phyloP scores from a whole-genome alignment of 2,888 invertebrate genomes.

The Polydrusus pterygomalis region DNA sequence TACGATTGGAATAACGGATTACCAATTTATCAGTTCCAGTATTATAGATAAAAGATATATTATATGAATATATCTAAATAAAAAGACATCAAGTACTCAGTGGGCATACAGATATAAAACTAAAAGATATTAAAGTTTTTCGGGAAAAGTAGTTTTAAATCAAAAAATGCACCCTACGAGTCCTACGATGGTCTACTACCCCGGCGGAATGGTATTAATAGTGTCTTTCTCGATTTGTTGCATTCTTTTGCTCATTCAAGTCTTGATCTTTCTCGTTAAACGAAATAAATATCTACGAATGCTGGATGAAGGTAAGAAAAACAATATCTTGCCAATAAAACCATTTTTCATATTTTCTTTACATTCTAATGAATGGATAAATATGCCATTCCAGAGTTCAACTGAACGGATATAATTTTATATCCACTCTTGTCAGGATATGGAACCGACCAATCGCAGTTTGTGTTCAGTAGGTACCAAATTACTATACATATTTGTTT shows the following conservation, averaged over 20 bases:
- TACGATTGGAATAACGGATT: too few species aligned
- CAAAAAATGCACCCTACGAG: not conserved
- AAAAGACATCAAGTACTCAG: not conserved
- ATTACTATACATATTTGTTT: too few species aligned
- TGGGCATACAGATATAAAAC: too few species aligned
- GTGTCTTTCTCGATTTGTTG: constrained; percentile 2
- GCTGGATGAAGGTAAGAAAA: constrained; percentile 60
- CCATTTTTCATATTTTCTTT: too few species aligned
- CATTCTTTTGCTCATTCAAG: constrained; percentile 23
- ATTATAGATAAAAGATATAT: not conserved
- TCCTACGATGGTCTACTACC: not conserved
- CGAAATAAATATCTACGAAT: constrained; percentile 56
- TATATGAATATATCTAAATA: not conserved
- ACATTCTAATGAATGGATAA: too few species aligned
- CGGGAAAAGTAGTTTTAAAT: not conserved
- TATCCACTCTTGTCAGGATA: too few species aligned
- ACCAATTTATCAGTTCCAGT: not conserved
- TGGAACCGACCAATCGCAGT: too few species aligned
- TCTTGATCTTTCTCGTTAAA: constrained; percentile 29
- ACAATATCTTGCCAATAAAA: too few species aligned
- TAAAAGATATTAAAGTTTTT: not conserved
- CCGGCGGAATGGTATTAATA: not conserved
- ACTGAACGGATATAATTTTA: too few species aligned
- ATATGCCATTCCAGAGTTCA: too few species aligned
- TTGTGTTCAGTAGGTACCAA: too few species aligned